These are phyloP conservation scores for Hirudo medicinalis DNA, from an alignment of 1,140 invertebrate species.

Conservation along the genomic window DNA sequence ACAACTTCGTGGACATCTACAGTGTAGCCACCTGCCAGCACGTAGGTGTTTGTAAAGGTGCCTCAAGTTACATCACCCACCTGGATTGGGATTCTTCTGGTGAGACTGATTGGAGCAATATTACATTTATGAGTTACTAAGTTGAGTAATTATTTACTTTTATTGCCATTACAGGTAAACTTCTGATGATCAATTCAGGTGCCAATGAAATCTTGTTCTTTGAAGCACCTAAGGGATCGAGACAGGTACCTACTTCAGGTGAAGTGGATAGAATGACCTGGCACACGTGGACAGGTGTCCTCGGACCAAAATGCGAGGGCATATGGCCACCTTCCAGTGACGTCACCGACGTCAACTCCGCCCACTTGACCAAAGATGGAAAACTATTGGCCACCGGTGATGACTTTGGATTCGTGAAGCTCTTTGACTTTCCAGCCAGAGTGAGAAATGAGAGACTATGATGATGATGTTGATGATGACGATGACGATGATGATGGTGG, in stretches of 20 bases:
- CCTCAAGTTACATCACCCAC: constrained; percentile 42
- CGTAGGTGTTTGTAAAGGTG: constrained; percentile 41
- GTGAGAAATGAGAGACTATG: constrained; percentile 24
- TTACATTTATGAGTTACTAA: neutral
- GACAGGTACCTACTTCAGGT: constrained; percentile 32
- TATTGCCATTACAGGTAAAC: constrained; percentile 32
- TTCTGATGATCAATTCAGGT: constrained; percentile 40
- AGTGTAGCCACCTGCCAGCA: constrained; percentile 37
- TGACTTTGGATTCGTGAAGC: constrained; percentile 41
- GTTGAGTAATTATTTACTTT: neutral
- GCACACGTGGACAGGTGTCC: constrained; percentile 38
- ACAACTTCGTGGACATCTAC: constrained; percentile 44
- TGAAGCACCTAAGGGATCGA: constrained; percentile 39
- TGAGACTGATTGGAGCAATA: constrained; percentile 18
- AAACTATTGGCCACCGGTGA: constrained; percentile 38
- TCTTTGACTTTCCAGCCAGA: constrained; percentile 40
- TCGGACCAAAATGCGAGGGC: constrained; percentile 37
- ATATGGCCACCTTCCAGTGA: constrained; percentile 42
- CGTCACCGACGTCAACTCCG: constrained; percentile 41
- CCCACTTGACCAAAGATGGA: constrained; percentile 32
- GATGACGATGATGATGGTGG: no score
- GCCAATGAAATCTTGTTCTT: constrained; percentile 42
- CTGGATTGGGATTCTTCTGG: constrained; percentile 40
- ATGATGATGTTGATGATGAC: no score
- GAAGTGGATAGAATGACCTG: constrained; percentile 40